A percentile compares a stretch with the other conserved stretches of the same genome.
Conservation (phyloP, 2,797 vertebrate genomes). For the Acanthopagrus latus region DNA sequence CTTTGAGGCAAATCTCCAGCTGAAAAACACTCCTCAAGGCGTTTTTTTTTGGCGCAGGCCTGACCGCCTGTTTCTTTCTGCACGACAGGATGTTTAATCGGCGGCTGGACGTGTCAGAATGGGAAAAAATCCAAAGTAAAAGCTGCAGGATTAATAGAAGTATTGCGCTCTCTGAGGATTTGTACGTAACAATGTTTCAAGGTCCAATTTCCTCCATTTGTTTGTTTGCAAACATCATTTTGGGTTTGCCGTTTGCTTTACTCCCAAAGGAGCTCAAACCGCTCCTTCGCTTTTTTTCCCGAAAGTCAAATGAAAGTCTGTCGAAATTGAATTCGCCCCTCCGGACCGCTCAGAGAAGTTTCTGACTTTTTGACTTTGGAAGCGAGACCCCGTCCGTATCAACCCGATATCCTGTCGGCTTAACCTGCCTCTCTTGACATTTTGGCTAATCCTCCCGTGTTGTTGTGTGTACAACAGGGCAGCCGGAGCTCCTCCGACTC, state of each 20-base stretch:
- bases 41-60: background rate
- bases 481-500: slow-evolving; percentile 34
- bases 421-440: slow-evolving; percentile 65
- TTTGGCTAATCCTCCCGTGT: slow-evolving; percentile 67
- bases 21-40: slow-evolving; percentile 29
- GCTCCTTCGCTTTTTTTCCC: slow-evolving; percentile 1
- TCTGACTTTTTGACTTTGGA: slow-evolving; percentile 76
- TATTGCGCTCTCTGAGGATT: slow-evolving; percentile 1
- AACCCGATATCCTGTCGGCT: slow-evolving; percentile 66
- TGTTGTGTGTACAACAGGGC: slow-evolving; percentile 56
- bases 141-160: slow-evolving; percentile 11
- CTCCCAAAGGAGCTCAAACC: background rate
- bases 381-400: slow-evolving; percentile 60
- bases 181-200: background rate
- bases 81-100: slow-evolving; percentile 6
- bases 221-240: slow-evolving; percentile 42
- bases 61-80: slow-evolving; percentile 7
- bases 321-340: slow-evolving; percentile 44
- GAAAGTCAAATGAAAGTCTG: slow-evolving; percentile 64
- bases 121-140: slow-evolving; percentile 16
- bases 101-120: slow-evolving; percentile 26
- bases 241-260: background rate
- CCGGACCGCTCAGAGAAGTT: slow-evolving; percentile 47
- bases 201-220: slow-evolving; percentile 17
- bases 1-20: slow-evolving; percentile 50